Evolutionary conservation across 1,140 invertebrate species (phyloP).

Genomic region (Sminthurinus signatus): DNA sequence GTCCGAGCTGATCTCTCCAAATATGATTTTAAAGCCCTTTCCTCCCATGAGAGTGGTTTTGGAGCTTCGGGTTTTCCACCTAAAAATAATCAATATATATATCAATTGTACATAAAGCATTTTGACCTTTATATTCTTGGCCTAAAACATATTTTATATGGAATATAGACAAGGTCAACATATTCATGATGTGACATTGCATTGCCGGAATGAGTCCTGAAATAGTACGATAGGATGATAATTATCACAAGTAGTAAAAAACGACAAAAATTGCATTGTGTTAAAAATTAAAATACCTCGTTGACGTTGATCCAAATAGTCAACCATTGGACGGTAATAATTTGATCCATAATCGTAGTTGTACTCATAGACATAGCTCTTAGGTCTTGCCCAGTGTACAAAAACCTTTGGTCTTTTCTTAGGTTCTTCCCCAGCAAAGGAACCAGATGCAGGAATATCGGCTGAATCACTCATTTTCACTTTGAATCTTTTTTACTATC

Average conservation of each 20-base stretch:
- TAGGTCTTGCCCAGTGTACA: constrained; percentile 38
- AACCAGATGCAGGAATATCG: constrained; percentile 2
- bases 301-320: constrained; percentile 36
- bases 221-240: too few relatives aligned
- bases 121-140: too few relatives aligned
- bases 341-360: constrained; percentile 39
- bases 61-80: constrained; percentile 25
- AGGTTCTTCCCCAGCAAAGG: constrained; percentile 33
- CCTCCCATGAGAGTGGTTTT: constrained; percentile 37
- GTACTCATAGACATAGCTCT: constrained; percentile 38
- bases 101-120: too few relatives aligned
- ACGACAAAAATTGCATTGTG: too few relatives aligned
- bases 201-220: too few relatives aligned
- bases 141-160: too few relatives aligned
- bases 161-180: too few relatives aligned
- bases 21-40: constrained; percentile 30
- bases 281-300: constrained; percentile 17
- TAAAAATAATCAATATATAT: too few relatives aligned
- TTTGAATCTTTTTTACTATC: constrained; percentile 3
- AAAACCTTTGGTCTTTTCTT: constrained; percentile 30
- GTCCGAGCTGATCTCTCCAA: neutral
- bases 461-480: constrained; percentile 22
- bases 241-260: too few relatives aligned
- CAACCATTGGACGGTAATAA: constrained; percentile 41
- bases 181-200: too few relatives aligned